A percentile compares a stretch with the other conserved stretches of the same genome.
phyloP scores from a whole-genome alignment of 2,113 vertebrate genomes.

The Chloroceryle aenea region DNA sequence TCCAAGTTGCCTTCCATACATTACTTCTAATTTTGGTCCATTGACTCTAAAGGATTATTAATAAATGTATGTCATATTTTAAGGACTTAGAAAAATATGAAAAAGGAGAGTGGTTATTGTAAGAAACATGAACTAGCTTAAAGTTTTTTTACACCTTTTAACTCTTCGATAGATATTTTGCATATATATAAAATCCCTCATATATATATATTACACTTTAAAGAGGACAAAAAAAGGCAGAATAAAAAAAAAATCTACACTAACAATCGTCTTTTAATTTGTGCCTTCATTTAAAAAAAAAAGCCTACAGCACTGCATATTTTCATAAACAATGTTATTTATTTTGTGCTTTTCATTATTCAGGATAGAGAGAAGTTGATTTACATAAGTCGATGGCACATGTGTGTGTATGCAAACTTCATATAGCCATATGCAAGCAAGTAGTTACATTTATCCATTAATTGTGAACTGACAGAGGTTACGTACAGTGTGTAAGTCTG shows the following conservation, averaged over 20 bases:
- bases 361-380: background rate
- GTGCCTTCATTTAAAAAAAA: background rate
- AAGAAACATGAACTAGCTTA: background rate
- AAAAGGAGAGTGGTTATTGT: background rate
- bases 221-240: background rate
- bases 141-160: background rate
- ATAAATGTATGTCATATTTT: background rate
- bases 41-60: background rate
- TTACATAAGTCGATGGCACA: slow-evolving; percentile 24
- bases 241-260: background rate
- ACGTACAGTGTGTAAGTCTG: slow-evolving; percentile 23
- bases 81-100: background rate
- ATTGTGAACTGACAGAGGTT: slow-evolving; percentile 51
- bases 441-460: slow-evolving; percentile 44
- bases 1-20: background rate
- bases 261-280: background rate
- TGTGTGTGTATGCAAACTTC: slow-evolving; percentile 4
- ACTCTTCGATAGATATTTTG: background rate
- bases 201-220: background rate
- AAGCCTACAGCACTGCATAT: background rate
- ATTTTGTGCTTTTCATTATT: background rate
- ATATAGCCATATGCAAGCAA: slow-evolving; percentile 32
- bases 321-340: background rate
- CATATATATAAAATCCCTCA: background rate
- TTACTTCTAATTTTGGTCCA: background rate